phyloP scores from a whole-genome alignment of 2,113 vertebrate genomes.

The Pampusana beccarii region DNA sequence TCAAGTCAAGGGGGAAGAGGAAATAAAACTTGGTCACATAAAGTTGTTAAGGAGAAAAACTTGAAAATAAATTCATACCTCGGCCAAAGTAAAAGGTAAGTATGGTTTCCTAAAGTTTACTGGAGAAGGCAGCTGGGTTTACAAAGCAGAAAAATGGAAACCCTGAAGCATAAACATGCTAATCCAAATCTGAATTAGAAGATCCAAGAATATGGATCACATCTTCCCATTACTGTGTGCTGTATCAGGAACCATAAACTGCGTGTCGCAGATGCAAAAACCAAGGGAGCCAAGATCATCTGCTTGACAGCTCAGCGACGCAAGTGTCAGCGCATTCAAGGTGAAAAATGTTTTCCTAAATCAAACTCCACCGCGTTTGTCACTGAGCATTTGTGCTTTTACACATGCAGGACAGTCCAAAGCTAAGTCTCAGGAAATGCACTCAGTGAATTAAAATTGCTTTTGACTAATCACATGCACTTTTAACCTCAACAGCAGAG shows the following conservation, averaged over 20 bases:
- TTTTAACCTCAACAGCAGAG: not conserved
- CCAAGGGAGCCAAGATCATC: not conserved
- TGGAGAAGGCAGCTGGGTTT: not conserved
- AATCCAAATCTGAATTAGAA: fast-evolving
- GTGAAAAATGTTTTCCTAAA: not conserved
- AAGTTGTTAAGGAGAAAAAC: not conserved
- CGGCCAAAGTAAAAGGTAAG: not conserved
- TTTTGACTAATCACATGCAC: not conserved
- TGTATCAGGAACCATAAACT: not conserved
- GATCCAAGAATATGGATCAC: not conserved
- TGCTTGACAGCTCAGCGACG: not conserved
- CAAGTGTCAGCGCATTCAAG: not conserved
- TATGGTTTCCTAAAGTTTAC: not conserved
- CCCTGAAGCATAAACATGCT: not conserved
- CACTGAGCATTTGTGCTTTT: not conserved
- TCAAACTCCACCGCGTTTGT: not conserved
- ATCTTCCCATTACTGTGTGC: not conserved
- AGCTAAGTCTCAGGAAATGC: not conserved
- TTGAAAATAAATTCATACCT: not conserved
- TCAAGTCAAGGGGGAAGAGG: not conserved
- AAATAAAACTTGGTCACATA: not conserved
- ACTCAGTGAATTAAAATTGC: not conserved
- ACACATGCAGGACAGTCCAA: not conserved
- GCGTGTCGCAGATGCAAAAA: not conserved
- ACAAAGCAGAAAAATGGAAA: not conserved